These are phyloP conservation scores for Acholoe squamosa DNA, from an alignment of 2,888 invertebrate species.

Conservation along the genomic window DNA sequence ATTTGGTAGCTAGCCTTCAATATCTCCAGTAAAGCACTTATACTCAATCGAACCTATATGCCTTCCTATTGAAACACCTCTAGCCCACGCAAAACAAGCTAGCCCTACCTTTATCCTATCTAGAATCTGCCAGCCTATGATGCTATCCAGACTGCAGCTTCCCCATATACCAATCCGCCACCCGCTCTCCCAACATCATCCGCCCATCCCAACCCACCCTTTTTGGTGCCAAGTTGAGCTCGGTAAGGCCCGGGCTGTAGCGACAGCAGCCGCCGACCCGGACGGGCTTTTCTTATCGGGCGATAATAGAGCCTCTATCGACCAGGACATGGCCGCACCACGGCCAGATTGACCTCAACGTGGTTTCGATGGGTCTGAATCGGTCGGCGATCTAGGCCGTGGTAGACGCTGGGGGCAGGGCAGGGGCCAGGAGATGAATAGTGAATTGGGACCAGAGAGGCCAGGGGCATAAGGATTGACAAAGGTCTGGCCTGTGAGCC, in stretches of 20 bases:
- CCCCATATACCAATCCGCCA: no score
- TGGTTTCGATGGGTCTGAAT: constrained; percentile 44
- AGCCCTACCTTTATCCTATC: no score
- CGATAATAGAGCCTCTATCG: constrained; percentile 56
- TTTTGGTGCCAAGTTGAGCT: no score
- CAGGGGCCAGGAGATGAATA: not conserved
- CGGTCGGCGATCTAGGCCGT: not conserved
- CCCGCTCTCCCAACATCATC: no score
- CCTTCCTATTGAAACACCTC: no score
- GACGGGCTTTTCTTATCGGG: constrained; percentile 47
- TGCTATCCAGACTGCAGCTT: no score
- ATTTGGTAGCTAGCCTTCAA: no score
- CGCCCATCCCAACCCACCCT: no score
- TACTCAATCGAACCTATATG: no score
- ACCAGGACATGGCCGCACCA: not conserved
- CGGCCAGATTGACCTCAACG: constrained; percentile 32
- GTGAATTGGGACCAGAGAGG: not conserved
- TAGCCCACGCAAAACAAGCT: no score
- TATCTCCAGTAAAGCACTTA: no score
- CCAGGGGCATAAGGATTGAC: not conserved
- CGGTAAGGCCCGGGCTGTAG: not conserved
- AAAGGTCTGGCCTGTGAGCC: not conserved
- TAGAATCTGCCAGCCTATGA: no score
- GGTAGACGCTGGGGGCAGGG: not conserved
- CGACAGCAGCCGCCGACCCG: not conserved